These are phyloP conservation scores for Procavia capensis DNA, from an alignment of 2,113 vertebrate species.

Conservation along the genomic window DNA sequence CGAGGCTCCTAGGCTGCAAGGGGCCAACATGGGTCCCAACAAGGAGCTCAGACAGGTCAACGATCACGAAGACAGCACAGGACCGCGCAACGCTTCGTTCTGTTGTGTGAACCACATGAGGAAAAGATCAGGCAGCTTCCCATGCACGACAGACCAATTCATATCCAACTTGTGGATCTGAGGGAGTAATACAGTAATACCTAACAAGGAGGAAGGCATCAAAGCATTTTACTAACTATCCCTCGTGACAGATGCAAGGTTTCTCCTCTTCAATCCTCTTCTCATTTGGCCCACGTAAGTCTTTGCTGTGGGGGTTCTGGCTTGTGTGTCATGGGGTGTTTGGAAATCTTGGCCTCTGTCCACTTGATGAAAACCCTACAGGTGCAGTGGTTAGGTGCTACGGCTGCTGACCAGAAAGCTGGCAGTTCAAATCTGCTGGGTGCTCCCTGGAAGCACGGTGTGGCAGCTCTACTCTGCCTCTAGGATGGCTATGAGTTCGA, in stretches of 20 bases:
- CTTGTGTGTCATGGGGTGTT: neutral
- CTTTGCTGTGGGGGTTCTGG: neutral
- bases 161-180: no score
- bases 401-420: no score
- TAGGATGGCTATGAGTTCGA: no score
- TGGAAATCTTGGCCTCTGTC: neutral
- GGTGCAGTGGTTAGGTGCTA: no score
- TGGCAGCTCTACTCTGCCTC: no score
- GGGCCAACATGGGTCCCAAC: neutral
- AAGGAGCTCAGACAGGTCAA: neutral
- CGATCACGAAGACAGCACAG: neutral
- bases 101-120: fast-evolving
- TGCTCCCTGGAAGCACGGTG: no score
- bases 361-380: no score
- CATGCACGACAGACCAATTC: neutral
- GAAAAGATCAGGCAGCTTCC: neutral
- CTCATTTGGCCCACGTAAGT: neutral
- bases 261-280: neutral
- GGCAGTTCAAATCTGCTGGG: no score
- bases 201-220: neutral
- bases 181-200: neutral
- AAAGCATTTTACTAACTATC: neutral
- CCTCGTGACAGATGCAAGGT: fast-evolving
- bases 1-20: neutral
- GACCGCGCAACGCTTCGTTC: neutral